A percentile compares a stretch with the other conserved stretches of the same genome.
Conservation (phyloP, 1,140 invertebrate genomes). For the Thereuonema tuberculata region DNA sequence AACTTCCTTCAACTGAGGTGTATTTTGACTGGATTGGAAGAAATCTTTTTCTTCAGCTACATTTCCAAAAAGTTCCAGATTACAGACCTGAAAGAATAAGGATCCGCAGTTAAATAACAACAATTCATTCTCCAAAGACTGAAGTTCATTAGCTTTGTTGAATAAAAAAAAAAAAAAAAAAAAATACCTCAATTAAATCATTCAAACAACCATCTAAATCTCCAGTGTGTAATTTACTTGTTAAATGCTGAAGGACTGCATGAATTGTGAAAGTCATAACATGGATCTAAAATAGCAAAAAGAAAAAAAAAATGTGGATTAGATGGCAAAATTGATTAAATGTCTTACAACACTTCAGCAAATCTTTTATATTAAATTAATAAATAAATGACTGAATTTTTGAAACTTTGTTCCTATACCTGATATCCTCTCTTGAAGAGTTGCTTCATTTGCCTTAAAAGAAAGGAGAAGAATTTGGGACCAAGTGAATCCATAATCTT, state of each 20-base stretch:
- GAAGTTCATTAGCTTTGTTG: too few species aligned
- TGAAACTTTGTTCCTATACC: conserved; percentile 13
- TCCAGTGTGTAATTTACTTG: conserved; percentile 44
- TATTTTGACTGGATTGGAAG: conserved; percentile 46
- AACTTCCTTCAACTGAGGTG: conserved; percentile 49
- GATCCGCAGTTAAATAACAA: background rate
- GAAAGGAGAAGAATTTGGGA: conserved; percentile 55
- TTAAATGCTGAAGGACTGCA: conserved; percentile 56
- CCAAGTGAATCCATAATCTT: conserved; percentile 78
- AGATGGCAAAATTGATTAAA: background rate
- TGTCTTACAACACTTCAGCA: too few species aligned
- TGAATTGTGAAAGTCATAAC: conserved; percentile 82
- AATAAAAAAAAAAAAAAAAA: too few species aligned
- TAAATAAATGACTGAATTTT: conserved; percentile 18
- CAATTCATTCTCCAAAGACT: too few species aligned
- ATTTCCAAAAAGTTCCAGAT: conserved; percentile 74
- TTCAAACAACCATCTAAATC: conserved; percentile 64
- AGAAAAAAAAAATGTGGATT: background rate
- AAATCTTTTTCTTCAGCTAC: conserved; percentile 85
- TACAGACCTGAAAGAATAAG: conserved; percentile 39
- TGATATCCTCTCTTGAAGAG: conserved; percentile 79
- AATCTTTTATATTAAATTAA: conserved; percentile 3
- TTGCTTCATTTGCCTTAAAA: conserved; percentile 66
- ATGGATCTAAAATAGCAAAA: conserved; percentile 44
- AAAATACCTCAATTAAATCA: conserved; percentile 51